Percentiles rank a stretch among this genome's conserved stretches.
These are phyloP conservation scores for Fopius arisanus DNA, from an alignment of 1,140 invertebrate genomes.

Conservation along the genomic window DNA sequence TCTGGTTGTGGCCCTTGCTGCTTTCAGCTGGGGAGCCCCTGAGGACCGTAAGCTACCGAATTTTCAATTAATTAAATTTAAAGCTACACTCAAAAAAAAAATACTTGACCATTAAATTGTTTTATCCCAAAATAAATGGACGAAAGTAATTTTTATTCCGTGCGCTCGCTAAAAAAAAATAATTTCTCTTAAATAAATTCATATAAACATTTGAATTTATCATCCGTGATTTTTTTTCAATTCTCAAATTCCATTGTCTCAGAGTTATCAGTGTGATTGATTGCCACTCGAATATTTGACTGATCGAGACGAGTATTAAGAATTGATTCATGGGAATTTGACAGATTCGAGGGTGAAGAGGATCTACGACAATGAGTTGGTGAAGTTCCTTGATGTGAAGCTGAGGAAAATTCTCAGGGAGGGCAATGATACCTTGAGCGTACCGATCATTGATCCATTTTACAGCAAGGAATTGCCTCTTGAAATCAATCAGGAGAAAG, in stretches of 20 bases:
- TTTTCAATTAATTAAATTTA: neutral
- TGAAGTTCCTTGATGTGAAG: neutral
- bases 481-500: neutral
- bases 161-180: too few relatives aligned
- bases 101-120: too few relatives aligned
- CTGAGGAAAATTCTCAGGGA: neutral
- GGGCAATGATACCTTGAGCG: conserved; percentile 2
- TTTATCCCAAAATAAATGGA: too few relatives aligned
- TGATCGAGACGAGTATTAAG: too few relatives aligned
- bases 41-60: neutral
- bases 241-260: too few relatives aligned
- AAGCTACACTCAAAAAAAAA: too few relatives aligned
- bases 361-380: neutral
- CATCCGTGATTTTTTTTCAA: too few relatives aligned
- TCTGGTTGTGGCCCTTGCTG: neutral
- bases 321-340: neutral
- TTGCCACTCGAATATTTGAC: too few relatives aligned
- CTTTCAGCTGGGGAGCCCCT: neutral
- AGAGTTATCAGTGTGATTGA: too few relatives aligned
- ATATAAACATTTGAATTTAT: too few relatives aligned
- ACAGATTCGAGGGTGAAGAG: neutral
- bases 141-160: too few relatives aligned
- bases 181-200: too few relatives aligned
- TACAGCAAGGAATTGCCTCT: neutral
- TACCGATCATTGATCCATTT: conserved; percentile 16